These are phyloP conservation scores for Poicephalus gulielmi DNA, from an alignment of 2,113 vertebrate genomes.

Conservation along the genomic window DNA sequence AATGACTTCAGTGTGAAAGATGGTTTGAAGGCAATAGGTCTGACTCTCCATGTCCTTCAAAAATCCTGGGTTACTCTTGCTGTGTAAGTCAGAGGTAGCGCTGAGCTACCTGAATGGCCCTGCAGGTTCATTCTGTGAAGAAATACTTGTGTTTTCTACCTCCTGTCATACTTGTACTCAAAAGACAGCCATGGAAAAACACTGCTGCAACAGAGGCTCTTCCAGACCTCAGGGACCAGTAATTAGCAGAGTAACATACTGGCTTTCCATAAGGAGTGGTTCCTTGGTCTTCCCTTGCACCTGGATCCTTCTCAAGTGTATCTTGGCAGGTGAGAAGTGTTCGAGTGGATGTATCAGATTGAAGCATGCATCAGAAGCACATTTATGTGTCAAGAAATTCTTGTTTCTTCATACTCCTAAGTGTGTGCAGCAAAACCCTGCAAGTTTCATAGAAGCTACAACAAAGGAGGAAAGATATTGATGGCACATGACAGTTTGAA, in stretches of 20 bases:
- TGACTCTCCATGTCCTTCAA: neutral
- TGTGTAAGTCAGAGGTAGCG: neutral
- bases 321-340: neutral
- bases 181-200: neutral
- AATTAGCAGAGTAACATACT: neutral
- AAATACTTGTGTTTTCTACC: neutral
- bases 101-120: neutral
- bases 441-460: neutral
- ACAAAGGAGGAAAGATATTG: accelerated
- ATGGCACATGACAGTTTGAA: neutral
- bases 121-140: neutral
- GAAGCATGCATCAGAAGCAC: neutral
- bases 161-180: neutral
- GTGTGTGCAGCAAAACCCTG: neutral
- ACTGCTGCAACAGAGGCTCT: neutral
- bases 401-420: neutral
- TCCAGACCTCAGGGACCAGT: neutral
- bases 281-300: neutral
- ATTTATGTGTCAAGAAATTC: neutral
- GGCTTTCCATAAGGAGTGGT: neutral
- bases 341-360: neutral
- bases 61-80: neutral
- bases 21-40: neutral
- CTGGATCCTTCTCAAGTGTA: neutral
- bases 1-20: neutral